These are phyloP conservation scores for Drepanosiphum platanoidis DNA, from an alignment of 2,888 invertebrate species.

Conservation along the genomic window DNA sequence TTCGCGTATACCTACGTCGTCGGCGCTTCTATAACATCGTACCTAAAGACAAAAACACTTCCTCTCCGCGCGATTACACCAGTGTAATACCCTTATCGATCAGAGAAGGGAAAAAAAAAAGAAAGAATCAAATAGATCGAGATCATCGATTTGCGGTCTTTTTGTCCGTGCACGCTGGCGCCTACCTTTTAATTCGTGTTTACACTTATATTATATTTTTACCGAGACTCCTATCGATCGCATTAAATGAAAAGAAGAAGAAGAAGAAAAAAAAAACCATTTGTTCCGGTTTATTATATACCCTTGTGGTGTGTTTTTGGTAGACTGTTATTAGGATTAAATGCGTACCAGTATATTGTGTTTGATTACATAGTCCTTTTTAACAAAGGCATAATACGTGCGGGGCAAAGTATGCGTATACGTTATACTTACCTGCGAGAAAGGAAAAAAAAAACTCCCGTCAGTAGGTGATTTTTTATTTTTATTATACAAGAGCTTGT, in stretches of 20 bases:
- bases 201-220: slow-evolving; percentile 44
- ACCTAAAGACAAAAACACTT: slow-evolving; percentile 48
- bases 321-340: slow-evolving; percentile 44
- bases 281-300: slow-evolving; percentile 59
- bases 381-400: slow-evolving; percentile 49
- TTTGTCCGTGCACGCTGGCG: slow-evolving; percentile 51
- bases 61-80: slow-evolving; percentile 52
- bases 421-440: no score
- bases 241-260: background rate
- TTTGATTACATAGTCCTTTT: slow-evolving; percentile 54
- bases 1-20: background rate
- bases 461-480: background rate
- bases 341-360: slow-evolving; percentile 21
- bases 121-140: slow-evolving; percentile 36
- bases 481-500: background rate
- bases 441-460: slow-evolving; percentile 23
- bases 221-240: slow-evolving; percentile 6
- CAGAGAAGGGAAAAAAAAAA: background rate
- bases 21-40: slow-evolving; percentile 35
- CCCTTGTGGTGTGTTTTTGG: background rate
- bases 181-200: slow-evolving; percentile 59
- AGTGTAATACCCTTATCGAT: slow-evolving; percentile 15
- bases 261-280: slow-evolving; percentile 41
- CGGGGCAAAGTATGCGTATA: background rate
- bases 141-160: slow-evolving; percentile 49